Evolutionary conservation across 2,888 invertebrate genomes (phyloP).

Genomic region (Stegana nigrithorax): DNA sequence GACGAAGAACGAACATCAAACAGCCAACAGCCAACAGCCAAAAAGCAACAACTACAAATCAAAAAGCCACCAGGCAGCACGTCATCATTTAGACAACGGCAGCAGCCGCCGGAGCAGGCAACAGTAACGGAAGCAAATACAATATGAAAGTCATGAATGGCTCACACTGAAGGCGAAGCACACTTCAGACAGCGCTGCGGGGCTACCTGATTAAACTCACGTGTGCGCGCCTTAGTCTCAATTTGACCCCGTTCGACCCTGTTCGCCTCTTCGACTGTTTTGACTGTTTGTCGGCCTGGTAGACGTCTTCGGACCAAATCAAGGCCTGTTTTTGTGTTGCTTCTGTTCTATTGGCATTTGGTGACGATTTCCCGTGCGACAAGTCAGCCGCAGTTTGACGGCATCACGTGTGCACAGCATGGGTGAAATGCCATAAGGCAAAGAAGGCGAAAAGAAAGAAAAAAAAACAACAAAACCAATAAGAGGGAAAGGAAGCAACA

Average conservation of each 20-base stretch:
- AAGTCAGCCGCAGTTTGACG: constrained; percentile 27
- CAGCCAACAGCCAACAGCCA: neutral
- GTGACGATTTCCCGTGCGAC: neutral
- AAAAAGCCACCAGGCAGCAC: neutral
- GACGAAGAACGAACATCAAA: neutral
- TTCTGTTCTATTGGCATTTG: neutral
- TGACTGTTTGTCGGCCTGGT: too few relatives aligned
- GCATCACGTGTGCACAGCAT: constrained; percentile 51
- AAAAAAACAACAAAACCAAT: neutral
- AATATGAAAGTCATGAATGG: constrained; percentile 63
- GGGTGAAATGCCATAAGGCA: too few relatives aligned
- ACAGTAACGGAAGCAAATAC: too few relatives aligned
- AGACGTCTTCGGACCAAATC: too few relatives aligned
- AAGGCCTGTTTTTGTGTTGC: neutral
- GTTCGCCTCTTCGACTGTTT: too few relatives aligned
- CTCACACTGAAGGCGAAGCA: constrained; percentile 25
- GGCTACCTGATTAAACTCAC: constrained; percentile 59
- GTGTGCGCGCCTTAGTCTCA: constrained; percentile 44
- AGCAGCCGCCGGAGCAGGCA: constrained; percentile 35
- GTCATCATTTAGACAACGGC: neutral
- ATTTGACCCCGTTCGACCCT: too few relatives aligned
- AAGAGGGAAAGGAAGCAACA: neutral
- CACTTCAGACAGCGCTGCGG: constrained; percentile 28
- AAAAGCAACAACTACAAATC: too few relatives aligned
- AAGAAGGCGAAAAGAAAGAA: neutral